phyloP scores from a whole-genome alignment of 2,113 vertebrate genomes.

The Gadus chalcogrammus region DNA sequence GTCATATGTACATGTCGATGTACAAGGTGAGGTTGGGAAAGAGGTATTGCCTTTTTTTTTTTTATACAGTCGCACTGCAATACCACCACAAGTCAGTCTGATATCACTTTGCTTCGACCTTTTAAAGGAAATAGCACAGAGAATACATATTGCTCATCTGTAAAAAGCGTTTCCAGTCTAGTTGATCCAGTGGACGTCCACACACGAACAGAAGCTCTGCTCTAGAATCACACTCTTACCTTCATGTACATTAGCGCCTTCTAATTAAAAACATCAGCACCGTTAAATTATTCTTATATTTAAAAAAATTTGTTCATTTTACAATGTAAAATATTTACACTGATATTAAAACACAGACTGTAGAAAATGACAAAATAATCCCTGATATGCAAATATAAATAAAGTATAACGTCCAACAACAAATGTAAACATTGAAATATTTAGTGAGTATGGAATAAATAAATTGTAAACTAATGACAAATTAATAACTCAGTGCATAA shows the following conservation, averaged over 20 bases:
- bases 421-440: conserved; percentile 30
- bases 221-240: conserved; percentile 55
- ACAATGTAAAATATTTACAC: conserved; percentile 66
- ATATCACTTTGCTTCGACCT: conserved; percentile 22
- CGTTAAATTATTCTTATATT: conserved; percentile 66
- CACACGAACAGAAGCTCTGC: conserved; percentile 59
- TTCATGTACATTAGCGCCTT: conserved; percentile 55
- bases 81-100: conserved; percentile 36
- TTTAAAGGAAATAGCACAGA: conserved; percentile 20
- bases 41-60: conserved; percentile 40
- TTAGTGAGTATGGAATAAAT: conserved; percentile 20
- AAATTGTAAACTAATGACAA: conserved; percentile 40
- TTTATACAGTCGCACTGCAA: conserved; percentile 47
- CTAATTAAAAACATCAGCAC: conserved; percentile 70
- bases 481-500: conserved; percentile 51
- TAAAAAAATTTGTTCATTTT: conserved; percentile 64
- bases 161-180: conserved; percentile 35
- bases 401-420: conserved; percentile 32
- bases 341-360: conserved; percentile 50
- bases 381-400: conserved; percentile 46
- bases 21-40: conserved; percentile 29
- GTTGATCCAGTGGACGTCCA: conserved; percentile 37
- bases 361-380: conserved; percentile 61
- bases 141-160: conserved; percentile 61
- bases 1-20: conserved; percentile 48